Base-by-base conservation (phyloP, 2,113 vertebrate genomes). In the Notothenia rossii region DNA sequence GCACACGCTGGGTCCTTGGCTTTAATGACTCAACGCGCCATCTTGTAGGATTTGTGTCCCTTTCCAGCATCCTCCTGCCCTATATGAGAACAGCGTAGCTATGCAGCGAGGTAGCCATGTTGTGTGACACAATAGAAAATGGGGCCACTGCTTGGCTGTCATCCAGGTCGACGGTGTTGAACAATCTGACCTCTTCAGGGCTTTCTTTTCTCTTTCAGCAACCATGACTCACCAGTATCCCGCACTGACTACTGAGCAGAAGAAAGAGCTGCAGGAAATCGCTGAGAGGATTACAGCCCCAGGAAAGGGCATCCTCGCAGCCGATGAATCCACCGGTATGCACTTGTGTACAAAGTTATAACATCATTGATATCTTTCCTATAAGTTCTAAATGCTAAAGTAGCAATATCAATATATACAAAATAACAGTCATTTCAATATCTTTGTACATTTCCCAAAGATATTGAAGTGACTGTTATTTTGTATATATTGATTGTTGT, bases 311-410 rank as follows among this genome's bases (percentile, higher is more conserved):
- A 99, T 99, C 92, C 89, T 99, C 25, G 98, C 98, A 0, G 98
- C 98, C 0, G 98, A 99, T 97, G 98, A 99, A 76, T 99, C 98
- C 84, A 98, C 98, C 49, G 98, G 98, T 99, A 89, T 68, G 29
- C 15, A 40, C 36, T 40, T 40, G 43, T 69, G 48, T 67, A 17
- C 72, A 66, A 40, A 46, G 54, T 43, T 3, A 45, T 33, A 36
- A 59, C 8, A 20, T 15, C 10, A 15, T 18, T 49, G 7, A 72
- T 29, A 13, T 33, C 7, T 36, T 36, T 33, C 10, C 22, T 36
- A 15, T 55, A 5, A 25, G 10, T 48, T 29, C 54, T 45, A n/a
- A 49, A 6, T 46, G 12, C 15, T 36, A n/a, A 15, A n/a, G 25
- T n/a, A 50, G 25, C 25, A 25, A 25, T 25, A 25, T 29, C 29